phyloP scores from a whole-genome alignment of 2,113 vertebrate species.

The Prinia subflava region DNA sequence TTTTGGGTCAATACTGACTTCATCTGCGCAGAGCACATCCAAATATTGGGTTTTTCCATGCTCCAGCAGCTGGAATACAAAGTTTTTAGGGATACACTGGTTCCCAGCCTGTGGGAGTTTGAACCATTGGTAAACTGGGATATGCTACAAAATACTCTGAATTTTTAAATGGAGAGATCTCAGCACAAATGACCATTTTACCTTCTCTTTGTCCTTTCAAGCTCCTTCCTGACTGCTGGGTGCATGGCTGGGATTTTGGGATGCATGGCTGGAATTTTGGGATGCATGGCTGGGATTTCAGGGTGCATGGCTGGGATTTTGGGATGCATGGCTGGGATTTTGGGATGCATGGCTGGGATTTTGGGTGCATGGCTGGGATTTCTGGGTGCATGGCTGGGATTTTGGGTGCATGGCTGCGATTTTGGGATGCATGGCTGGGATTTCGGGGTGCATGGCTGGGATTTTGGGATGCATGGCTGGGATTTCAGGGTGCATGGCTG shows the following conservation, averaged over 20 bases:
- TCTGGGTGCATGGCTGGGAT: background rate
- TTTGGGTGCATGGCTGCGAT: background rate
- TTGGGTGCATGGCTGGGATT: background rate
- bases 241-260: background rate
- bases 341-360: fast-evolving
- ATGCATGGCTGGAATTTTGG: background rate
- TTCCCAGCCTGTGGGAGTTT: background rate
- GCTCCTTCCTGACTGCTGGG: background rate
- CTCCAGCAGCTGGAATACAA: background rate
- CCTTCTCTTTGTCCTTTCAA: background rate
- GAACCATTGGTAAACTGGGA: background rate
- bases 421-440: background rate
- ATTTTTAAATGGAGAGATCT: background rate
- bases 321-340: background rate
- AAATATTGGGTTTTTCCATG: background rate
- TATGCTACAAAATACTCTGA: background rate
- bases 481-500: background rate
- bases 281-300: background rate
- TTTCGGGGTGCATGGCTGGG: too few relatives aligned
- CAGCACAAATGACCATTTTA: fast-evolving
- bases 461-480: background rate
- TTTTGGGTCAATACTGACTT: background rate
- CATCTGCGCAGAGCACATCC: background rate
- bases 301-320: background rate
- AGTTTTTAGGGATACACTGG: background rate